Evolutionary conservation across 2,888 invertebrate genomes (phyloP).

Genomic region (Vanessa cardui): DNA sequence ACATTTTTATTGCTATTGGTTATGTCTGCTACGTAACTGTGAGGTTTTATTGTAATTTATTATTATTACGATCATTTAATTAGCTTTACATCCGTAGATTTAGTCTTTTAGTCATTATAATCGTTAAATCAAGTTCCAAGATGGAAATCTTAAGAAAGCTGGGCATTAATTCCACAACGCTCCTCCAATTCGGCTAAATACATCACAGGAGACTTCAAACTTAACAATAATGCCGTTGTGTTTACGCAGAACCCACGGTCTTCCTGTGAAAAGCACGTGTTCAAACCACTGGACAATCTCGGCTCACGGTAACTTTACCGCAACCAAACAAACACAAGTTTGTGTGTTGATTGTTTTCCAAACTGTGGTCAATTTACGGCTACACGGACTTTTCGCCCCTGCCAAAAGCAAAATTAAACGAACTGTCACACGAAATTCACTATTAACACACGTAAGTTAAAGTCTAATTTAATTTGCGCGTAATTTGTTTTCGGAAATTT

Average conservation of each 20-base stretch:
- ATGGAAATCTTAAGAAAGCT: no score
- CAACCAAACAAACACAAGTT: slow-evolving; percentile 48
- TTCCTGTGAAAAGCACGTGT: no score
- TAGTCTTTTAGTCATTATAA: no score
- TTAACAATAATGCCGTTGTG: no score
- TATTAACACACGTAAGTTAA: slow-evolving; percentile 26
- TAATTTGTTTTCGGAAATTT: slow-evolving; percentile 20
- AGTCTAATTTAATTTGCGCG: slow-evolving; percentile 36
- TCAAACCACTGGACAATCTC: no score
- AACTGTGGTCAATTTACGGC: slow-evolving; percentile 57
- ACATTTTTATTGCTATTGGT: slow-evolving; percentile 21
- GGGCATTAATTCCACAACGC: no score
- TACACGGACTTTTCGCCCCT: slow-evolving; percentile 38
- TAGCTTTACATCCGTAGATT: no score
- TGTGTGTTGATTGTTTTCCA: slow-evolving; percentile 65
- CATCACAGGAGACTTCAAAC: no score
- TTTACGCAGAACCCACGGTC: no score
- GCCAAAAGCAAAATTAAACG: slow-evolving; percentile 39
- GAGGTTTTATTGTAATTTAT: not conserved
- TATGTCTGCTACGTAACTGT: slow-evolving; percentile 6
- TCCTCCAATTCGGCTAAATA: no score
- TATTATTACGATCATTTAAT: no score
- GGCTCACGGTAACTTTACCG: not conserved
- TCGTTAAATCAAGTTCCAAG: no score
- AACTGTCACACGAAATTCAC: slow-evolving; percentile 28